A percentile compares a stretch with the other conserved stretches of the same genome.
phyloP scores from a whole-genome alignment of 1,140 invertebrate genomes.

The Nautilus pompilius region DNA sequence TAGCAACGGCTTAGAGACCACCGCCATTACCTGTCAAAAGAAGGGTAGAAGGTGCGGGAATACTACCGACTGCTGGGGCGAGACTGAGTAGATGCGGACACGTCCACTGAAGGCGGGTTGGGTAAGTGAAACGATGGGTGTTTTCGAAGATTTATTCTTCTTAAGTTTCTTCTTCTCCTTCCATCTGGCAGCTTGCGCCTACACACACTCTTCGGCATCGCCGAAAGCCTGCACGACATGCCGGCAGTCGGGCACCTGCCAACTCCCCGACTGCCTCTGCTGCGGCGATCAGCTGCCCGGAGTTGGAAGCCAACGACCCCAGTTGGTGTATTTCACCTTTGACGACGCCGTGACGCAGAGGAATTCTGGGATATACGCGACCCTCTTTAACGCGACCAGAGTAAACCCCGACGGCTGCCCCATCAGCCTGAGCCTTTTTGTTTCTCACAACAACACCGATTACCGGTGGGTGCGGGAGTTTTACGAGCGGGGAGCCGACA shows the following conservation, averaged over 20 bases:
- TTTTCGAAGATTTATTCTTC: no score
- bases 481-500: slow-evolving; percentile 92
- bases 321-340: slow-evolving; percentile 38
- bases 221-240: background rate
- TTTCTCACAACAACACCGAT: slow-evolving; percentile 98
- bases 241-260: slow-evolving; percentile 63
- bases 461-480: slow-evolving; percentile 95
- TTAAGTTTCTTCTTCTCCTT: background rate
- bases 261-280: slow-evolving; percentile 93
- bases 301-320: slow-evolving; percentile 9
- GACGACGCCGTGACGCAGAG: slow-evolving; percentile 32
- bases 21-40: no score
- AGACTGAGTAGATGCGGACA: no score
- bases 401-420: slow-evolving; percentile 92
- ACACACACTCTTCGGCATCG: background rate
- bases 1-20: no score
- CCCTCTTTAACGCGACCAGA: slow-evolving; percentile 25
- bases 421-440: slow-evolving; percentile 95
- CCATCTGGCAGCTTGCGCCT: background rate
- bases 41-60: no score
- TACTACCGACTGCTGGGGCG: no score
- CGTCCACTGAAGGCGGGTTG: no score
- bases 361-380: slow-evolving; percentile 22
- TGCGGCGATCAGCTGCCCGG: slow-evolving; percentile 5
- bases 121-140: no score